Base-by-base conservation (phyloP, 2,797 vertebrate genomes). In the Danio albolineatus region DNA sequence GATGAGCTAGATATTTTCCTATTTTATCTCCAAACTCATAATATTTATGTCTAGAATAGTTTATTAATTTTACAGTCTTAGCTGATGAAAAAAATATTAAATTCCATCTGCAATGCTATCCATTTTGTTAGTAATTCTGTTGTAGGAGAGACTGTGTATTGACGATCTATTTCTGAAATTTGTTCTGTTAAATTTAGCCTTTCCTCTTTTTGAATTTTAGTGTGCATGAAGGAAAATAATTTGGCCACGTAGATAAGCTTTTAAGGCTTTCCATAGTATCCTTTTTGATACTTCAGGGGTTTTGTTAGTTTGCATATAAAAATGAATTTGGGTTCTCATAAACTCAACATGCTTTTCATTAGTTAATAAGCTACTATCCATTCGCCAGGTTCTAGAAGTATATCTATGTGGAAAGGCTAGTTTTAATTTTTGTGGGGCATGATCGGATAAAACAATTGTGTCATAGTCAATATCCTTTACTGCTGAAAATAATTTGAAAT, bases 1-100 rank as follows among this genome's bases (percentile, higher is more conserved):
- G 60, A 62, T 62, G 38, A 41, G 60, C 14, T 38, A 62, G 6
- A 38, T 62, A 17, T 10, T 41, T 62, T 10, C 8, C 8, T 41
- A n/a, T 62, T 62, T 62, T 62, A 14, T 62, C 60, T 1, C 38
- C 16, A 41, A 62, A 10, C 41, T 62, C 60, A 17, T 62, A 62
- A 39, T 41, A 62, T n/a, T 62, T 41, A 62, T 62, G 14, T 41
- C 60, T 62, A 39, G 60, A 62, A 5, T 0, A 5, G 19, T 41
- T 41, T 17, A 62, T 41, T 2, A 41, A 41, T 62, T 59, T 36
- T 12, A 59, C 57, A 7, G 57, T 59, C 28, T 59, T 57, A 13
- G 4, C 19, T 59, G 21, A 21, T 59, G 57, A 13, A 28, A 59
- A 19, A 59, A n/a, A 59, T 57, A 28, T 59, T 59, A 36, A 59